A percentile compares a stretch with the other conserved stretches of the same genome.
Conservation (phyloP, 2,797 vertebrate species). For the Galago senegalensis region DNA sequence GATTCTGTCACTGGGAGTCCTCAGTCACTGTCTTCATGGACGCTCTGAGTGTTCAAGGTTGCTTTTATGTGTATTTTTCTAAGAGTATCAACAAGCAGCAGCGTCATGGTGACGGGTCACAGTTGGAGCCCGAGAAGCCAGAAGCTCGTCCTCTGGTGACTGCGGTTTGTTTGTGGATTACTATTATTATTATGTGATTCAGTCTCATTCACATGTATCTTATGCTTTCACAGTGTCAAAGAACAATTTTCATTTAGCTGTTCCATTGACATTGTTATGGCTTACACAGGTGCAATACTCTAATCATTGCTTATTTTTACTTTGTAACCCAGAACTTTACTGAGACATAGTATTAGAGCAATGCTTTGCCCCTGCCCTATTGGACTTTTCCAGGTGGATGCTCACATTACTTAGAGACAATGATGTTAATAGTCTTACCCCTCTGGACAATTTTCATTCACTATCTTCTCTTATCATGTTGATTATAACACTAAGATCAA, state of each 20-base stretch:
- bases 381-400: background rate
- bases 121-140: fast-evolving
- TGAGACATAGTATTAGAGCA: background rate
- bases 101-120: background rate
- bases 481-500: background rate
- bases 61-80: background rate
- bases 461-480: background rate
- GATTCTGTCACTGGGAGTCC: background rate
- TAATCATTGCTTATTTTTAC: background rate
- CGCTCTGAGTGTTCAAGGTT: background rate
- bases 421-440: background rate
- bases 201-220: background rate
- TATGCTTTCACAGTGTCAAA: background rate
- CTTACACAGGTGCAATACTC: background rate
- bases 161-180: background rate
- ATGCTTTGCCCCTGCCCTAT: background rate
- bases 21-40: background rate
- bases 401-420: background rate
- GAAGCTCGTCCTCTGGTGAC: background rate
- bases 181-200: background rate
- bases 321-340: background rate
- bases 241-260: background rate
- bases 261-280: background rate
- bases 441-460: background rate
- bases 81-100: background rate